Evolutionary conservation across 2,888 invertebrate species (phyloP).

Genomic region (Omphaloscelis lunosa): DNA sequence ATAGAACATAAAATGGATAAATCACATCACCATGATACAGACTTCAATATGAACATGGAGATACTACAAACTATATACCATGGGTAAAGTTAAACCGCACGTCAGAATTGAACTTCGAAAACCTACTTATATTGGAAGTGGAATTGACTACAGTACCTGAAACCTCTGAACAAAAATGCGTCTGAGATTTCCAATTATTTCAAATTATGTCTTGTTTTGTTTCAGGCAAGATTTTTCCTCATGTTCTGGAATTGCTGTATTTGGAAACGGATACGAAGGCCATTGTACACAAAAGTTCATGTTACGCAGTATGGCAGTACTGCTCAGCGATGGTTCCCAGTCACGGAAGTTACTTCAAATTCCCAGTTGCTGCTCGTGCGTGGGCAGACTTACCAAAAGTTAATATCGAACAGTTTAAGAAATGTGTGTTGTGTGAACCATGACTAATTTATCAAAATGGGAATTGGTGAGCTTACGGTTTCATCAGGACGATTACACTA

Average conservation of each 20-base stretch:
- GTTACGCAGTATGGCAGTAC: conserved; percentile 88
- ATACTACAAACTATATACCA: not conserved
- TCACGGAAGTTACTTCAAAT: conserved; percentile 90
- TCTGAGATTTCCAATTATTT: not conserved
- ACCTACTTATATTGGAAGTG: not conserved
- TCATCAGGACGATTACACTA: not conserved
- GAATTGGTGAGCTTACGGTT: conserved; percentile 15
- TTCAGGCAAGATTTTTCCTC: conserved; percentile 80
- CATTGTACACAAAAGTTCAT: conserved; percentile 91
- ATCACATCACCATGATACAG: too few species aligned
- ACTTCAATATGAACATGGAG: not conserved
- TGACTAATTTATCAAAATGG: conserved; percentile 33
- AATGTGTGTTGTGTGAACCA: conserved; percentile 24
- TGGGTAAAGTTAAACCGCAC: not conserved
- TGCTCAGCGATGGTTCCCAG: not conserved
- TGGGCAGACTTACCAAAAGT: conserved; percentile 24
- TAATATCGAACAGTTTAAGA: conserved; percentile 26
- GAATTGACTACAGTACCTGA: not conserved
- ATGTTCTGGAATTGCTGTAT: conserved; percentile 87
- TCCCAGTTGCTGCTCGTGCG: conserved; percentile 94
- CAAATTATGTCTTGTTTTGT: conserved; percentile 47
- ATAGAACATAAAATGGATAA: too few species aligned
- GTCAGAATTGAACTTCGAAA: not conserved
- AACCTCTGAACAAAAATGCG: not conserved
- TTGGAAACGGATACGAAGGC: conserved; percentile 87